phyloP scores from a whole-genome alignment of 2,888 invertebrate species.

The Macaria notata region DNA sequence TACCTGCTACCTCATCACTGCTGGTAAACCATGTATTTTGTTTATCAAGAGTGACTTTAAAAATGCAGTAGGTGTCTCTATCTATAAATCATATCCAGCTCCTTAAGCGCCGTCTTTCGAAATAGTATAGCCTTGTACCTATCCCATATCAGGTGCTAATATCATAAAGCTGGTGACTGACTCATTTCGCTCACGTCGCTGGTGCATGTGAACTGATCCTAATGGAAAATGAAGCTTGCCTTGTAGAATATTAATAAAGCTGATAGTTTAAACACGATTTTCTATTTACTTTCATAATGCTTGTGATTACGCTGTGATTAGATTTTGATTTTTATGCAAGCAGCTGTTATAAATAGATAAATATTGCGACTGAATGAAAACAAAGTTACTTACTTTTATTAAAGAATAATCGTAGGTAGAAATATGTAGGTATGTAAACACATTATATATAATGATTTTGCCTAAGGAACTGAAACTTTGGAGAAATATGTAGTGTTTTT shows the following conservation, averaged over 20 bases:
- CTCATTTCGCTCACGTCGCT: slow-evolving; percentile 24
- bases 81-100: slow-evolving; percentile 13
- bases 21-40: too few relatives aligned
- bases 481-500: too few relatives aligned
- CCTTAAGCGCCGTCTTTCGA: slow-evolving; percentile 15
- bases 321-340: too few relatives aligned
- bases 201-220: slow-evolving; percentile 33
- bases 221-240: slow-evolving; percentile 27
- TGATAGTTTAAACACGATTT: slow-evolving; percentile 7
- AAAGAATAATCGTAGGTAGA: too few relatives aligned
- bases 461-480: too few relatives aligned
- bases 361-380: too few relatives aligned
- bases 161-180: slow-evolving; percentile 11
- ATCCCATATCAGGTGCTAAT: slow-evolving; percentile 11
- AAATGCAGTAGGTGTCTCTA: not conserved
- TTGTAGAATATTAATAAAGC: slow-evolving; percentile 24
- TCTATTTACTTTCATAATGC: slow-evolving; percentile 12
- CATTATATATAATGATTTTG: too few relatives aligned
- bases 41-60: too few relatives aligned
- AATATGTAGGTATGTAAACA: too few relatives aligned
- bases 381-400: too few relatives aligned
- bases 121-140: slow-evolving; percentile 21
- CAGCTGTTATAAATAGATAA: not conserved
- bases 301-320: not conserved
- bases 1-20: too few relatives aligned